Evolutionary conservation across 2,113 vertebrate species (phyloP), one percentile per base, ranked within the genome.

Genomic region (Microcebus ravelobensis): DNA sequence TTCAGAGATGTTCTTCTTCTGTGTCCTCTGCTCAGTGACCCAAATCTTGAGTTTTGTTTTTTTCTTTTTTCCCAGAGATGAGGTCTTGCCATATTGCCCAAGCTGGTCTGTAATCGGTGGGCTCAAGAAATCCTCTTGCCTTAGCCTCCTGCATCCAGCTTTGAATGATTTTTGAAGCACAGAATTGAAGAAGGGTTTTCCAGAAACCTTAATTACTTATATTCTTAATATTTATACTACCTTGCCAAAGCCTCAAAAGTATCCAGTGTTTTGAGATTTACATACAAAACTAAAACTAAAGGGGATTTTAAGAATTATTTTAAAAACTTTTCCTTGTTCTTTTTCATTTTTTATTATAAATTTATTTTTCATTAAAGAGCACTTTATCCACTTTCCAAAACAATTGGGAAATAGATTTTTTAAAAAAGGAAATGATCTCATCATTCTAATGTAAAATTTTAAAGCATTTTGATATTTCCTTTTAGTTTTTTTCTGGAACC

Each of bases 1-100:
- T 95, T 90, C 5, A 67, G n/a, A 94, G 82, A 45, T 36, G 21
- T 23, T 88, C 55, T 9, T 71, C 81, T 65, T 79, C 50, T 63
- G 27, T 81, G 70, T 71, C 83, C n/a, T 84, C 61, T 90, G 81
- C 29, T 96, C 70, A 84, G 83, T 95, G 84, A 95, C 91, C 91
- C 77, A 92, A 83, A 93, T 90, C 36, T 79, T 59, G 68, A 76
- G 29, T 48, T 31, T 31, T 13, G 8, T 70, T 71, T 23, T 39
- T 10, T 71, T 42, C 52, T 55, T 27, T 25, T 25, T 73, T 73
- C 42, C 27, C 42, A 74, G 45, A 76, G 42, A 48, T 31, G 27
- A 42, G 73, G 27, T 76, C 73, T 29, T 31, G 27, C 42, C 73
- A 48, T 48, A 15, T 31, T 31, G 42, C 42, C 42, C 73, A 76